Base-by-base conservation (phyloP, 2,888 invertebrate genomes). In the Marasmarcha lunaedactyla region DNA sequence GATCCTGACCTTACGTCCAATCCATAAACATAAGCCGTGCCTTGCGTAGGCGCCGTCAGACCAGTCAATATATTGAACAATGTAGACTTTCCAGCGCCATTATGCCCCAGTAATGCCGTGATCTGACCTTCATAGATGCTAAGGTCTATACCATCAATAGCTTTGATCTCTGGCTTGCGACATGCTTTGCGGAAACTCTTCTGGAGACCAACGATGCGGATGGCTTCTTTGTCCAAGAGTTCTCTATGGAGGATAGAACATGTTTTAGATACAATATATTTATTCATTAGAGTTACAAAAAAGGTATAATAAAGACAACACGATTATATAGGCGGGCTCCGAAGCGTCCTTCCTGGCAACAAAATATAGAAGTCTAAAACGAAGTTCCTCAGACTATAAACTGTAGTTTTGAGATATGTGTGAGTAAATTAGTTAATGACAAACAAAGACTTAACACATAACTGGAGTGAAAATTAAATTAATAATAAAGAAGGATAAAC, bases 61-160 rank as follows among this genome's bases (percentile, higher is more conserved):
- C 95, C 94, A 1, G 93, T 93, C 12, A 95, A 70, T 48, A 95
- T 93, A 54, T 94, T 94, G 61, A 95, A 91, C 6, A 94, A 76
- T 0, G 94, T 94, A 0, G 93, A 93, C 69, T 95, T 94, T 3
- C 94, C 94, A 27, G 94, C 94, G 0, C 94, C 94, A 57, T 94
- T 94, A 55, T 94, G 94, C 0, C 94, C 94, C 43, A 94, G 71
- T 14, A 94, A 89, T 0, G 93, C 93, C 0, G 94, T 94, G 45
- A 94, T 94, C 68, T 94, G 93, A 0, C 85, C 93, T 62, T 94
- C 92, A 71, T 94, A 94, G 46, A 94, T 91, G 41, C 91, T 91
- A 42, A 94, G 69, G 61, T 91, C 90, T 26, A 93, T 90, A 1
- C 90, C 91, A 50, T 92, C 90, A 1, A 92, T 88, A 1, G 92